Evolutionary conservation across 2,888 invertebrate genomes (phyloP).

Genomic region (Pachydiplax longipennis): DNA sequence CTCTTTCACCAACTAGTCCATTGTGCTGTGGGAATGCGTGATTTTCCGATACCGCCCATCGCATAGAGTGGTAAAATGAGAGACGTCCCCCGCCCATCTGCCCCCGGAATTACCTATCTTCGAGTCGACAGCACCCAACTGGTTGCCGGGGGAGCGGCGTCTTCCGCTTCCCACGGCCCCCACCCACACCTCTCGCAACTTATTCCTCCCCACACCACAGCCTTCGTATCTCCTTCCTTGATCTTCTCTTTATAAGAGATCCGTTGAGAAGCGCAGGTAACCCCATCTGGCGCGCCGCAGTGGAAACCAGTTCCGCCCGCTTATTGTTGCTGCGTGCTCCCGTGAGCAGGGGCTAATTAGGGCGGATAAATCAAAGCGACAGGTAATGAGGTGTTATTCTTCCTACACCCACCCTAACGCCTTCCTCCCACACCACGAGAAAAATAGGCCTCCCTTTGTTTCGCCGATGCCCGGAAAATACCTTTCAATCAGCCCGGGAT

Average conservation of each 20-base stretch:
- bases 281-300: constrained; percentile 4
- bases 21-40: background rate
- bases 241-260: background rate
- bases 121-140: background rate
- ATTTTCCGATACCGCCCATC: background rate
- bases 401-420: background rate
- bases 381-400: constrained; percentile 31
- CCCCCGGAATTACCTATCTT: background rate
- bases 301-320: constrained; percentile 22
- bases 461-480: background rate
- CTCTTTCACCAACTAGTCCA: background rate
- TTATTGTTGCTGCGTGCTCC: constrained; percentile 13
- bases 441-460: background rate
- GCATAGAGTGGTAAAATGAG: background rate
- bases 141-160: background rate
- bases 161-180: background rate
- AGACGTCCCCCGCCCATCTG: background rate
- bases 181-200: too few relatives aligned
- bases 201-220: background rate
- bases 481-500: background rate
- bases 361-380: constrained; percentile 32
- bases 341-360: constrained; percentile 34
- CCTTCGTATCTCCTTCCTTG: background rate
- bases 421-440: background rate
- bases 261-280: background rate